Conservation (phyloP, 2,888 invertebrate species). For the Sycophila texana region DNA sequence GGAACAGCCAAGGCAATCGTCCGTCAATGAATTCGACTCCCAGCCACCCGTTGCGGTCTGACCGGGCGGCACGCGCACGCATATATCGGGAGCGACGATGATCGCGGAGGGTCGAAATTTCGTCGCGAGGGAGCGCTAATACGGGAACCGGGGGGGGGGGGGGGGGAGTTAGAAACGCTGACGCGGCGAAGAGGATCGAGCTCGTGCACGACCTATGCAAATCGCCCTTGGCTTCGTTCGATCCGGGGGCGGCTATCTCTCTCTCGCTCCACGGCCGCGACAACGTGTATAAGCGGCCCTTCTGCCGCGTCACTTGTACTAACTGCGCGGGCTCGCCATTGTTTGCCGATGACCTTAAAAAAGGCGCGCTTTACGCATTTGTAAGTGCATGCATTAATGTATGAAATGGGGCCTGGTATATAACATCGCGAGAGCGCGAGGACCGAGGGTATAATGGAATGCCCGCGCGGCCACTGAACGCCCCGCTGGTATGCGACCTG, state of each 20-base stretch:
- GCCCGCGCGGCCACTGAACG: background rate
- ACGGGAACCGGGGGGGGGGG: background rate
- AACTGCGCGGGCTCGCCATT: slow-evolving; percentile 37
- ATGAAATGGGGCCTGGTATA: slow-evolving; percentile 32
- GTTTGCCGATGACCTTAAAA: slow-evolving; percentile 48
- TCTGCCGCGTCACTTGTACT: slow-evolving; percentile 43
- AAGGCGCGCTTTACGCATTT: slow-evolving; percentile 33
- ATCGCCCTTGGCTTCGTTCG: slow-evolving; percentile 52
- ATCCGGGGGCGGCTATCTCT: no score
- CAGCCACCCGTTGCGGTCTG: slow-evolving; percentile 35
- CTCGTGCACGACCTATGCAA: slow-evolving; percentile 68
- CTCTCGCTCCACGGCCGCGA: background rate
- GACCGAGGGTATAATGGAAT: background rate
- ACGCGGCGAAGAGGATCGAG: slow-evolving; percentile 57
- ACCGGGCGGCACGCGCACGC: slow-evolving; percentile 61
- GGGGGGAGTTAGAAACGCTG: background rate
- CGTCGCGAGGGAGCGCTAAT: no score
- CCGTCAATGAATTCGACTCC: slow-evolving; percentile 36
- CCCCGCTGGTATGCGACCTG: slow-evolving; percentile 23
- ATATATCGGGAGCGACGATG: slow-evolving; percentile 18
- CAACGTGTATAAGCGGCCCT: slow-evolving; percentile 29
- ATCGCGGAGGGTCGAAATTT: no score
- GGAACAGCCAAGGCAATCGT: slow-evolving; percentile 34
- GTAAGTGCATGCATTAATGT: slow-evolving; percentile 49
- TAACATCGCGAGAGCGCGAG: background rate